Evolutionary conservation across 2,888 invertebrate genomes (phyloP), one percentile per base, ranked within the genome.

Genomic region (Onchidella celtica): DNA sequence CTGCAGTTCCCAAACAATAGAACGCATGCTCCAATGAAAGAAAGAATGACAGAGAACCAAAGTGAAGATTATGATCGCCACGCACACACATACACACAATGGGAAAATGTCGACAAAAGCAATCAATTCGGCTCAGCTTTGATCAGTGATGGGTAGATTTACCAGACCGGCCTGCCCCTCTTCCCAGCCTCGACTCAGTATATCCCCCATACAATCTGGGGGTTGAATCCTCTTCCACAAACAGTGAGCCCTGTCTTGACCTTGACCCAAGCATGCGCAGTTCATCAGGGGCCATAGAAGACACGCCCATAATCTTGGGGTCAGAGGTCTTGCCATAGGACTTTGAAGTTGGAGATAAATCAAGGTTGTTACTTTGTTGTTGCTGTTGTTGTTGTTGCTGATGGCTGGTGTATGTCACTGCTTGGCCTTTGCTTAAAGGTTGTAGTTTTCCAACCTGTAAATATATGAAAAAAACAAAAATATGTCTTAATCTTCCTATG

Each of bases 211-310:
- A 70, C 2, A 70, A 55, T 17, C 61, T 34, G 21, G 38, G 70
- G 24, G 61, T 59, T 0, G 29, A 9, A n/a, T 79, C 78, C 17
- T 70, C 70, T 21, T 69, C 78, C 11, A 55, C 24, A 21, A 63
- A 63, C 3, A 79, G 17, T 32, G 63, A 70, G 17, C 78, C 63
- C 27, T 63, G 57, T 55, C 79, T 36, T 36, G 72, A 65, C 34
- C 61, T 63, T 32, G 79, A 63, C 27, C 79, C 79, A 40, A 70
- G 40, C 17, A 61, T 34, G 34, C 55, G 1, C 3, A 78, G 47
- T 47, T 81, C 69, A 55, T 73, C 73, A 75, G 81, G 3, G 66
- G 79, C 73, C 61, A 72, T 32, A 68, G 68, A 9, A 76, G 57
- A 34, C 57, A 38, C 55, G 36, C 32, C 70, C 27, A 32, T 2